Evolutionary conservation across 2,888 invertebrate species (phyloP), one percentile per base, ranked within the genome.

Genomic region (Nymphalis urticae): DNA sequence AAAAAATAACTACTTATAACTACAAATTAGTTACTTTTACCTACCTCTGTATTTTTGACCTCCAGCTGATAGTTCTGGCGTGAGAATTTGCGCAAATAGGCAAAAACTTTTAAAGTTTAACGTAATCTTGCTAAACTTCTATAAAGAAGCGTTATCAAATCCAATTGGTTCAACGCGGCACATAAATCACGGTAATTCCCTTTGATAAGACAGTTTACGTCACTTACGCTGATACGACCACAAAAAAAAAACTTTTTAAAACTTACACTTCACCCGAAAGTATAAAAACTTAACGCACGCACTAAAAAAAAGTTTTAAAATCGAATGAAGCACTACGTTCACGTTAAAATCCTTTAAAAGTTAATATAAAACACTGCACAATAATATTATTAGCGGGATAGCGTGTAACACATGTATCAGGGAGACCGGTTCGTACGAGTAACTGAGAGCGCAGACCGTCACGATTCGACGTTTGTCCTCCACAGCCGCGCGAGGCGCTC

Each of bases 401-500:
- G 84, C 80, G 80, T 83, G 80, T 85, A 85, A 83, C 85, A 84
- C 83, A 78, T 79, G 76, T 82, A 82, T 78, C 80, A 9, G 36
- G 42, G 80, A 75, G 79, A 86, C 83, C 85, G 86, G 88, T 87
- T 83, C 76, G 74, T 77, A 79, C 58, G 61, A 73, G 71, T 73
- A 75, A 73, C 71, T 62, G 71, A 75, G 73, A 70, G 65, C 74
- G 58, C 66, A 67, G 66, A 63, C 72, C 60, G 58, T 58, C 42
- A 42, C 61, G 56, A 67, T 71, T 70, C 64, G 71, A 72, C 90
- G 91, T 90, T 77, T 85, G 81, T 73, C 75, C 85, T 77, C 77
- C 77, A 73, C 86, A 85, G 78, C 80, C 81, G 86, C 86, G 85
- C 87, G 86, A 84, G 84, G 82, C 88, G 85, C 83, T 90, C 88